Evolutionary conservation across 53 echinoderm and acorn worm species (phyloP), one percentile per base, ranked within the genome.

Genomic region (Patiria pectinifera): DNA sequence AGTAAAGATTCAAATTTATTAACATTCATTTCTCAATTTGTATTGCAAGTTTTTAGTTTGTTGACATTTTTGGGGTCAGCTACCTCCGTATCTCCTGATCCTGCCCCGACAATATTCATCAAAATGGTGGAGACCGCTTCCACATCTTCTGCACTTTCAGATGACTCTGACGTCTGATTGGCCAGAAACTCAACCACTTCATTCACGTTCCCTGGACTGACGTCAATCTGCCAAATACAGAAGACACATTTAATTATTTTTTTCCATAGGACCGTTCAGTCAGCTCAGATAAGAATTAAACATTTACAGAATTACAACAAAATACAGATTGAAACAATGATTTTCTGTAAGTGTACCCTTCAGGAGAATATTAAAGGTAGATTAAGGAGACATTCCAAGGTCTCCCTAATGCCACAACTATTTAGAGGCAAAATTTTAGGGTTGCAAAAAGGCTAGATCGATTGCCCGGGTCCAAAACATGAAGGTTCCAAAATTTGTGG

Each of bases 161-260:
- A 10, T 19, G 85, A 71, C 18, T 43, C 47, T 45, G 85, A 85
- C 3, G 85, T 85, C 85, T 85, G 8, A 47, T 85, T 85, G 9
- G 22, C 85, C 2, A 85, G 69, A 85, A 76, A 76, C 76, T 76
- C 76, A 24, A n/a, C 76, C 25, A 76, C 76, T 76, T 76, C 76
- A 43, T 22, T 24, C 76, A 76, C 76, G 13, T 76, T 76, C 18
- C 76, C 76, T 76, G 18, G 4, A 76, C 76, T 76, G 11, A 76
- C 76, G 21, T 76, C 26, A 12, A 76, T 11, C 76, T 76, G 76
- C 21, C 76, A 25, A 76, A 76, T 76, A 22, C 23, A 76, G 21
- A 76, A 43, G 21, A 76, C 3, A 1, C 53, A 53, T 53, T 53
- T 43, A 76, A 0, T 22, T 35, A 11, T n/a, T 0, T 43, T 76